phyloP scores from a whole-genome alignment of 2,797 vertebrate species.

The Sternotherus odoratus region DNA sequence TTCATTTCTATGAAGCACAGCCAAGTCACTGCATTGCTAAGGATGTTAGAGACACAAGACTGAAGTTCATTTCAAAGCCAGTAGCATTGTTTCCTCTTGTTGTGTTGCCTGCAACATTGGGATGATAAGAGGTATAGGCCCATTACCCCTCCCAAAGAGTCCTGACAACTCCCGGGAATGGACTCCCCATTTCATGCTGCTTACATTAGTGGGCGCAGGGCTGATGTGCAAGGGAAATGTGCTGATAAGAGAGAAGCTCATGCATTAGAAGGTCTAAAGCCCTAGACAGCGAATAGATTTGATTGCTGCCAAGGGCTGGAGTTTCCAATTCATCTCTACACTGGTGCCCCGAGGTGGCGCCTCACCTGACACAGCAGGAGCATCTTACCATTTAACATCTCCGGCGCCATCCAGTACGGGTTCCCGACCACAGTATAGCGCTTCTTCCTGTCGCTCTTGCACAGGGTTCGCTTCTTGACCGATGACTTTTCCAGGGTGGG shows the following conservation, averaged over 20 bases:
- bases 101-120: not conserved
- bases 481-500: slow-evolving; percentile 86
- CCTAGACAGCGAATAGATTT: not conserved
- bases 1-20: not conserved
- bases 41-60: not conserved
- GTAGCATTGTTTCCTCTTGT: not conserved
- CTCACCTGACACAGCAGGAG: not conserved
- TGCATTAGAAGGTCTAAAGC: slow-evolving; percentile 14
- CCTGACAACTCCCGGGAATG: not conserved
- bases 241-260: slow-evolving; percentile 3
- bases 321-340: not conserved
- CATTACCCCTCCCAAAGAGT: not conserved
- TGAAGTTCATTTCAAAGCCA: not conserved
- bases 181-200: not conserved
- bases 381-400: slow-evolving; percentile 93
- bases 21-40: not conserved
- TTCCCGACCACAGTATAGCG: slow-evolving; percentile 95
- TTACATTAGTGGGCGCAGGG: not conserved
- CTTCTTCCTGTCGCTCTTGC: slow-evolving; percentile 91
- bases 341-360: not conserved
- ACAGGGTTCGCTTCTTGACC: slow-evolving; percentile 89
- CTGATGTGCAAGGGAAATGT: not conserved
- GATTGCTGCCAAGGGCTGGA: not conserved
- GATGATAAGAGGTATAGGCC: not conserved
- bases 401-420: slow-evolving; percentile 97